Conservation (phyloP, 23 tunicate genomes). For the Phallusia fumigata region DNA sequence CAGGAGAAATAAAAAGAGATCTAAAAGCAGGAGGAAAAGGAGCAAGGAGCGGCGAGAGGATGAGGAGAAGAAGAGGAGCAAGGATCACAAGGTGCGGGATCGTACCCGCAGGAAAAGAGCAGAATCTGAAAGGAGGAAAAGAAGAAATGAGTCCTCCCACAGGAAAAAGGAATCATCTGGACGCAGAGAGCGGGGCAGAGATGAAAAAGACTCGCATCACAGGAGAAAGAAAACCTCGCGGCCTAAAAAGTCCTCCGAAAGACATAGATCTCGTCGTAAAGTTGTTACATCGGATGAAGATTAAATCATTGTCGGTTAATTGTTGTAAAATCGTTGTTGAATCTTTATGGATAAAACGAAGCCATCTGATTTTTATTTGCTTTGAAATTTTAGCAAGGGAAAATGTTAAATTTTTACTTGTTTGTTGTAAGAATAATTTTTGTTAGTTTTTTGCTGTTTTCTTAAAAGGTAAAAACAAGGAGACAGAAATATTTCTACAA, state of each 20-base stretch:
- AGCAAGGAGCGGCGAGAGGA: slow-evolving; percentile 17
- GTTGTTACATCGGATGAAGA: not conserved
- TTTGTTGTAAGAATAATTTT: no score
- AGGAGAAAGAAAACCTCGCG: not conserved
- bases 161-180: not conserved
- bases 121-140: not conserved
- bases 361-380: no score
- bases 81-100: slow-evolving; percentile 3
- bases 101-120: not conserved
- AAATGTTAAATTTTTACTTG: no score
- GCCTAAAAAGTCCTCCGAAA: not conserved
- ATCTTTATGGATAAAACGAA: not conserved
- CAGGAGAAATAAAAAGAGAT: not conserved
- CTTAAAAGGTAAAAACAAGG: no score
- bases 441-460: no score
- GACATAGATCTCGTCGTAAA: not conserved
- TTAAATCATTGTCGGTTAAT: not conserved
- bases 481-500: no score
- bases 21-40: slow-evolving; percentile 10
- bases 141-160: not conserved
- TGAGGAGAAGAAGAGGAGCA: not conserved
- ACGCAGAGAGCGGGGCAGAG: not conserved
- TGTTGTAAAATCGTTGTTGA: not conserved
- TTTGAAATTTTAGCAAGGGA: no score
- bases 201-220: not conserved